Evolutionary conservation across 2,113 vertebrate genomes (phyloP).

Genomic region (Thalassoma bifasciatum): DNA sequence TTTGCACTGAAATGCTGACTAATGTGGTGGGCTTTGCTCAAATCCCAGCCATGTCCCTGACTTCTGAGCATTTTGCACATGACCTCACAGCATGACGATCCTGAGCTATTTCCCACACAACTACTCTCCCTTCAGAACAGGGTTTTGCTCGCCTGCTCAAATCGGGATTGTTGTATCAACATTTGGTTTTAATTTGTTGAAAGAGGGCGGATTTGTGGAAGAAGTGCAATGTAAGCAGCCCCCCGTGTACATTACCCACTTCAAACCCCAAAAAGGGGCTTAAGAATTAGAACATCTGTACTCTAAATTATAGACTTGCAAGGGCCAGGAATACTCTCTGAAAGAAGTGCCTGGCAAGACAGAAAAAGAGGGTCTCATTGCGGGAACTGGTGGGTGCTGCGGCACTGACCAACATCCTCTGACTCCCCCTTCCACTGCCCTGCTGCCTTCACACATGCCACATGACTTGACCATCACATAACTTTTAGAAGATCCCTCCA

Average conservation of each 20-base stretch:
- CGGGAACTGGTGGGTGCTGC: conserved; percentile 73
- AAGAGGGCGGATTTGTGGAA: conserved; percentile 55
- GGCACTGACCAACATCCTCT: conserved; percentile 77
- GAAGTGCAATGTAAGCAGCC: conserved; percentile 70
- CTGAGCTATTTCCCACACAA: conserved; percentile 43
- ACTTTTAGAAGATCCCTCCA: neutral
- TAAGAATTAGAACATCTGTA: conserved; percentile 60
- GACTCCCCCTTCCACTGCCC: conserved; percentile 29
- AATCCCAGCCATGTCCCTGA: conserved; percentile 29
- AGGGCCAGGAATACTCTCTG: conserved; percentile 70
- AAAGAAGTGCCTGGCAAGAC: conserved; percentile 65
- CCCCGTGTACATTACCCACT: conserved; percentile 60
- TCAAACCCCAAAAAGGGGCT: conserved; percentile 62
- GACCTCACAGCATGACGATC: conserved; percentile 59
- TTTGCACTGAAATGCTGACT: conserved; percentile 53
- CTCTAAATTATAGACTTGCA: conserved; percentile 72
- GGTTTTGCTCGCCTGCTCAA: conserved; percentile 24
- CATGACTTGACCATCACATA: conserved; percentile 42
- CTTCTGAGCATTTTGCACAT: conserved; percentile 54
- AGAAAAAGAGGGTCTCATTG: conserved; percentile 75
- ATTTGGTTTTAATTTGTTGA: conserved; percentile 74
- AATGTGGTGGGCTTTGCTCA: conserved; percentile 50
- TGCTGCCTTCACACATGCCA: conserved; percentile 33
- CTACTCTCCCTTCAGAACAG: conserved; percentile 34
- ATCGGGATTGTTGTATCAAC: conserved; percentile 65